Conservation (phyloP, 1,140 invertebrate genomes). For the Asbolus verrucosus region DNA sequence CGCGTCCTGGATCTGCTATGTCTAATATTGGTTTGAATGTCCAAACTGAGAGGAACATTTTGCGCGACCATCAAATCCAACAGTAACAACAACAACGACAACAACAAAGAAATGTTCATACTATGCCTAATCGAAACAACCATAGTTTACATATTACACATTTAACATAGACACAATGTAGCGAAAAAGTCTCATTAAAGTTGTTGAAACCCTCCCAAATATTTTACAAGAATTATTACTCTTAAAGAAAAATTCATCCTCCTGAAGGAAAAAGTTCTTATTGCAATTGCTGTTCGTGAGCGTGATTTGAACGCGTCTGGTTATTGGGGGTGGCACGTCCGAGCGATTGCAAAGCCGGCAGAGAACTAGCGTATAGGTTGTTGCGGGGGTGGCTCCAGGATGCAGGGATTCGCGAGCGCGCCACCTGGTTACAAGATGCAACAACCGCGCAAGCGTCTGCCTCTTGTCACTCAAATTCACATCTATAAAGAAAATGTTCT, state of each 20-base stretch:
- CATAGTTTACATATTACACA: constrained; percentile 28
- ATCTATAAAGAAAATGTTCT: constrained; percentile 39
- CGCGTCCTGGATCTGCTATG: constrained; percentile 52
- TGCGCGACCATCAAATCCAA: neutral
- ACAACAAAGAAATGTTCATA: constrained; percentile 27
- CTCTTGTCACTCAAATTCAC: constrained; percentile 44
- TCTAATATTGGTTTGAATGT: constrained; percentile 53
- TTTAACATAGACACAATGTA: constrained; percentile 16
- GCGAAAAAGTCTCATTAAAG: constrained; percentile 4
- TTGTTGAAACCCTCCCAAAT: constrained; percentile 16
- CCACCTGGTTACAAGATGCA: constrained; percentile 57
- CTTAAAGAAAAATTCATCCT: neutral
- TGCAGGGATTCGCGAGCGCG: constrained; percentile 57
- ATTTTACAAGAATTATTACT: neutral
- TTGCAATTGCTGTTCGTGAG: constrained; percentile 44
- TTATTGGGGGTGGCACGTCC: constrained; percentile 44
- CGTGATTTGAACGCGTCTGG: constrained; percentile 44
- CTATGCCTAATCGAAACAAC: constrained; percentile 14
- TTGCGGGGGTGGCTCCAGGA: constrained; percentile 52
- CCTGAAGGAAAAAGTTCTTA: constrained; percentile 43
- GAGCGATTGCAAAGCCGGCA: constrained; percentile 36
- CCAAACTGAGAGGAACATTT: too few relatives aligned
- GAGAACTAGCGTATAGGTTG: constrained; percentile 52
- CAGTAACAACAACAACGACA: constrained; percentile 11
- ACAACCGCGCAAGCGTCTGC: constrained; percentile 56